phyloP scores from a whole-genome alignment of 2,797 vertebrate species.

The Helostoma temminkii region DNA sequence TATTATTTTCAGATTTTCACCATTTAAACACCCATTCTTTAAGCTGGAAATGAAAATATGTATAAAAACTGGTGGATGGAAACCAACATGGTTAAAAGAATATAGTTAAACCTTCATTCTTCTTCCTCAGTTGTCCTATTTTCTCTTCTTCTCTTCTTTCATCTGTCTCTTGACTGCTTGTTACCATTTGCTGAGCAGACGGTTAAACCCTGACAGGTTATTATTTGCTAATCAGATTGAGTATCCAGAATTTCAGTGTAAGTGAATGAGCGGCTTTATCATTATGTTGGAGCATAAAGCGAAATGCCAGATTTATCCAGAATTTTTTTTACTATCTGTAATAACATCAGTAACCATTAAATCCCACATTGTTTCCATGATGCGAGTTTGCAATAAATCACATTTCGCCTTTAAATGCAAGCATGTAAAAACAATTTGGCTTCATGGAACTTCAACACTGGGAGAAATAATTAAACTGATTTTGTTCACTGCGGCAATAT shows the following conservation, averaged over 20 bases:
- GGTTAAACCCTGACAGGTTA: neutral
- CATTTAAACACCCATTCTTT: too few relatives aligned
- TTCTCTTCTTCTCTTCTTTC: neutral
- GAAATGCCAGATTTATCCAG: neutral
- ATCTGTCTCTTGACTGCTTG: neutral
- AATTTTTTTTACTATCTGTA: too few relatives aligned
- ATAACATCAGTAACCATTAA: too few relatives aligned
- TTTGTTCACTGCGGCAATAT: conserved; percentile 43
- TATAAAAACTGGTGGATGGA: too few relatives aligned
- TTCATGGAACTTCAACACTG: conserved; percentile 31
- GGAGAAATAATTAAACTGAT: conserved; percentile 44
- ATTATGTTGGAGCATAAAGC: neutral
- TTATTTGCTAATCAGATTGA: neutral
- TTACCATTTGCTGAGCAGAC: neutral
- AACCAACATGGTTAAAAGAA: too few relatives aligned
- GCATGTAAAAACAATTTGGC: conserved; percentile 34
- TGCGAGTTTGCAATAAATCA: conserved; percentile 1
- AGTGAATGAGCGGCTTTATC: neutral
- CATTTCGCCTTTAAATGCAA: conserved; percentile 26
- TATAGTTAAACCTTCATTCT: too few relatives aligned
- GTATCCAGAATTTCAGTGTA: neutral
- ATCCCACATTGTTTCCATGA: too few relatives aligned
- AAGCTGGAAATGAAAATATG: too few relatives aligned
- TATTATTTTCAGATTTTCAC: too few relatives aligned
- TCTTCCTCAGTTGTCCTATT: too few relatives aligned